phyloP scores from a whole-genome alignment of 2,113 vertebrate genomes.

The Terrapene triunguis region DNA sequence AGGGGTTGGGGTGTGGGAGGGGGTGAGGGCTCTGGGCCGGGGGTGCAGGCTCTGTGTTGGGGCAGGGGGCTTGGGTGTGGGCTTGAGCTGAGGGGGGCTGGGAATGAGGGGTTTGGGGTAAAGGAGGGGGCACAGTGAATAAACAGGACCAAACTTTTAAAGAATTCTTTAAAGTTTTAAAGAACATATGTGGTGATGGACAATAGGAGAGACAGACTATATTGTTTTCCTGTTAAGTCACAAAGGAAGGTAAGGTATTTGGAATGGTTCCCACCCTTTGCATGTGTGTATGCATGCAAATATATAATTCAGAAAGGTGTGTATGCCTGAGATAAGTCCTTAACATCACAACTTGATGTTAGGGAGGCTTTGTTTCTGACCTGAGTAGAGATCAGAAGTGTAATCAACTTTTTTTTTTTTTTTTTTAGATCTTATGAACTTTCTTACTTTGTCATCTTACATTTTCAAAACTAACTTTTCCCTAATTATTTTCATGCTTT shows the following conservation, averaged over 20 bases:
- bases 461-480: background rate
- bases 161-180: background rate
- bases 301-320: slow-evolving; percentile 3
- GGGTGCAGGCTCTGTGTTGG: no score
- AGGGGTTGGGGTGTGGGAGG: no score
- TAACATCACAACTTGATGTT: background rate
- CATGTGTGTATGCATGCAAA: background rate
- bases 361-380: background rate
- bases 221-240: background rate
- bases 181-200: background rate
- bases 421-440: background rate
- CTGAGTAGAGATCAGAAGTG: background rate
- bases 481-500: background rate
- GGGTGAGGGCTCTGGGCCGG: no score
- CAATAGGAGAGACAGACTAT: background rate
- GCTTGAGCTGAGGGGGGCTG: no score
- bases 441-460: background rate
- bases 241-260: background rate
- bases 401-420: background rate
- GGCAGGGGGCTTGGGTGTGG: no score
- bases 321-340: background rate
- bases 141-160: background rate
- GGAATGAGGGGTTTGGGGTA: no score
- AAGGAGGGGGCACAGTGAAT: background rate
- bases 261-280: background rate